Conservation (phyloP, 2,113 vertebrate species). For the Rafetus swinhoei region DNA sequence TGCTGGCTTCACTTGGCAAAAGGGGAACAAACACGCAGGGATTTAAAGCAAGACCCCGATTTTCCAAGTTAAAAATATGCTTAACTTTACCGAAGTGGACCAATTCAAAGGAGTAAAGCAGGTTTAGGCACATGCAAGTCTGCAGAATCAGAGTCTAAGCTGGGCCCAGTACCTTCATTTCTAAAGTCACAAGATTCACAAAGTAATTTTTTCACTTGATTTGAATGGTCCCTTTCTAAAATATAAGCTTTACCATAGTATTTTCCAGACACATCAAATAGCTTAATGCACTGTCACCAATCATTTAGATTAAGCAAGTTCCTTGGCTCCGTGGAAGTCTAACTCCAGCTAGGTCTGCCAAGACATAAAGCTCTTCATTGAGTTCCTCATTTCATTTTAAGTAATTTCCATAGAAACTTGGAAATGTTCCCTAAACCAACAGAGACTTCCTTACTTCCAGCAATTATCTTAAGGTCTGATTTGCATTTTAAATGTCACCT, state of each 20-base stretch:
- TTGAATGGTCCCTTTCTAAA: not conserved
- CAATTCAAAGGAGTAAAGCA: not conserved
- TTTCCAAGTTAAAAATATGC: not conserved
- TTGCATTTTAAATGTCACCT: constrained; percentile 87
- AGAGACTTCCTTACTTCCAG: constrained; percentile 73
- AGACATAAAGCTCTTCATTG: not conserved
- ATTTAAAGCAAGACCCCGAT: not conserved
- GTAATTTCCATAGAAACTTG: constrained; percentile 73
- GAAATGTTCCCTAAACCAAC: constrained; percentile 67
- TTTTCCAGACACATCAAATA: not conserved
- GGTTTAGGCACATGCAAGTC: not conserved
- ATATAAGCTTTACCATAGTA: not conserved
- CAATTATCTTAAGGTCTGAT: constrained; percentile 84
- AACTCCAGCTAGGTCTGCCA: constrained; percentile 1
- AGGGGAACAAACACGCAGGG: not conserved
- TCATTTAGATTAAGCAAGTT: not conserved
- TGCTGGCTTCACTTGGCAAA: no score
- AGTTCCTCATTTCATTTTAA: constrained; percentile 28
- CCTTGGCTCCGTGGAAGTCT: not conserved
- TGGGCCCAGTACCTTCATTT: not conserved
- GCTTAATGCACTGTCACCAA: not conserved
- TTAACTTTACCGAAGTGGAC: not conserved
- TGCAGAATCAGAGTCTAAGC: not conserved
- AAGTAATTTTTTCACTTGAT: not conserved
- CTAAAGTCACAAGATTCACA: not conserved